These are phyloP conservation scores for Muscicapa striata DNA, from an alignment of 2,797 vertebrate species.

Conservation along the genomic window DNA sequence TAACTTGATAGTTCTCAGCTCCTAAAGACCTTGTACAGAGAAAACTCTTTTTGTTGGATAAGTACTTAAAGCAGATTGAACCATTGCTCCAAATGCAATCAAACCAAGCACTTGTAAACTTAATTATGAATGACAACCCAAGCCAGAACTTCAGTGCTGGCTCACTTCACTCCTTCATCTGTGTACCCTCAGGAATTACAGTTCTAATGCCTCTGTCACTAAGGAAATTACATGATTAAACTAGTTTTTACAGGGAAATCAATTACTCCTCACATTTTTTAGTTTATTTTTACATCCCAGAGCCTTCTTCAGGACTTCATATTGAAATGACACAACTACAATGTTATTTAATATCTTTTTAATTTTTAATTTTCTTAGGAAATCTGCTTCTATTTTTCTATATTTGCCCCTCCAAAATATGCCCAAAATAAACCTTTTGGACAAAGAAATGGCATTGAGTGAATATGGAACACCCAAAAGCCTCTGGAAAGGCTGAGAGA, in stretches of 20 bases:
- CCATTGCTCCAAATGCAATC: slow-evolving; percentile 5
- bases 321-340: not conserved
- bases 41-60: slow-evolving; percentile 8
- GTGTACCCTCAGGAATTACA: slow-evolving; percentile 27
- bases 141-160: slow-evolving; percentile 33
- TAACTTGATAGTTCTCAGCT: not conserved
- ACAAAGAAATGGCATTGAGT: not conserved
- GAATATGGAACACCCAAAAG: not conserved
- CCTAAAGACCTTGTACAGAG: not conserved
- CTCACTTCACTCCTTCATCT: slow-evolving; percentile 49
- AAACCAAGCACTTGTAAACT: slow-evolving; percentile 25
- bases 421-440: not conserved
- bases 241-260: slow-evolving; percentile 45
- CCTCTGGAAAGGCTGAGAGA: not conserved
- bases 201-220: slow-evolving; percentile 34
- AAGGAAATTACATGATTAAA: slow-evolving; percentile 62
- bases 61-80: slow-evolving; percentile 41
- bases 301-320: not conserved
- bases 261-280: slow-evolving; percentile 41
- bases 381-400: not conserved
- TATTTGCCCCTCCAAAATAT: not conserved
- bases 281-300: slow-evolving; percentile 31
- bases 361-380: not conserved
- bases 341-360: not conserved
- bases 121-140: slow-evolving; percentile 61